These are phyloP conservation scores for Rhagonycha fulva DNA, from an alignment of 2,888 invertebrate genomes.

Conservation along the genomic window DNA sequence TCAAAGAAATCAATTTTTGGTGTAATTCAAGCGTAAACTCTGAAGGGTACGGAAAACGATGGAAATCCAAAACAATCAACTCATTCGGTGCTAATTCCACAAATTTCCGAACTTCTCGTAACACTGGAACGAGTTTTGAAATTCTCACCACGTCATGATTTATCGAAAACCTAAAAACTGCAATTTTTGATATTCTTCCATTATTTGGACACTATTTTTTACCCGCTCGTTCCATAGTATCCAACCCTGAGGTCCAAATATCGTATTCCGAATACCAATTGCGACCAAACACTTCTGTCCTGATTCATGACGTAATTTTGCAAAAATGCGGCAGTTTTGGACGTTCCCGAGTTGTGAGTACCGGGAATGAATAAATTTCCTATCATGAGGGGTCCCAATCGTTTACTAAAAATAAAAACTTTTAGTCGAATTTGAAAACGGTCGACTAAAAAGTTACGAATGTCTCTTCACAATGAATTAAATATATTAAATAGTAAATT, in stretches of 20 bases:
- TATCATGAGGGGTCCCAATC: slow-evolving; percentile 62
- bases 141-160: slow-evolving; percentile 75
- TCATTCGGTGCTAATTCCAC: slow-evolving; percentile 69
- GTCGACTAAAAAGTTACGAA: background rate
- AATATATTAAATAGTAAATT: background rate
- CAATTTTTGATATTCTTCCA: background rate
- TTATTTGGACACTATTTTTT: slow-evolving; percentile 1
- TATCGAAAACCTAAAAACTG: slow-evolving; percentile 67
- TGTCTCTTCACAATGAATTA: background rate
- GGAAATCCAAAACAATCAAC: slow-evolving; percentile 79
- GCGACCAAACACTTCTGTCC: slow-evolving; percentile 80
- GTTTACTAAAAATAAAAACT: slow-evolving; percentile 50
- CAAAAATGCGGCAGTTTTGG: slow-evolving; percentile 56
- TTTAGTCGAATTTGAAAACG: background rate
- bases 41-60: slow-evolving; percentile 69
- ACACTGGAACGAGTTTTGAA: slow-evolving; percentile 66
- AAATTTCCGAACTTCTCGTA: slow-evolving; percentile 73
- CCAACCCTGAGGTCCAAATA: slow-evolving; percentile 82
- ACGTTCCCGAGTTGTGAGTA: slow-evolving; percentile 68
- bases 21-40: slow-evolving; percentile 52
- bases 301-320: slow-evolving; percentile 63
- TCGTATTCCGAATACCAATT: slow-evolving; percentile 82
- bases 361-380: slow-evolving; percentile 69
- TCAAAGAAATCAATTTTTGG: slow-evolving; percentile 56
- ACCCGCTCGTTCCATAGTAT: slow-evolving; percentile 58